Percentiles rank a stretch among this genome's conserved stretches.
phyloP scores from a whole-genome alignment of 2,797 vertebrate species.

The Brotula barbata region DNA sequence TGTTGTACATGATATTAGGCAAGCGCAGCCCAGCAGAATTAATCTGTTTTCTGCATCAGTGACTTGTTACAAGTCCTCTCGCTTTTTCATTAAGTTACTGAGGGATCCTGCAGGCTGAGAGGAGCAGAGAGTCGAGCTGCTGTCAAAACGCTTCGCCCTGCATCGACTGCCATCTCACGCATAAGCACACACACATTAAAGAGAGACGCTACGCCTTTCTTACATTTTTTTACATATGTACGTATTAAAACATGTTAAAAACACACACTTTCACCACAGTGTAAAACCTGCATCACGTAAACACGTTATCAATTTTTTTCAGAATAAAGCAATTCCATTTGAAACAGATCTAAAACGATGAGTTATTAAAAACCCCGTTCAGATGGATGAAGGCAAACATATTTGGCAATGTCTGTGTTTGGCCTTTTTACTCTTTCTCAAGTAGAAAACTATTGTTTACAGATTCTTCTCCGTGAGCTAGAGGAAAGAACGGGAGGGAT shows the following conservation, averaged over 20 bases:
- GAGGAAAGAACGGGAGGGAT: slow-evolving; percentile 59
- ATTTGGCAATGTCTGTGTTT: slow-evolving; percentile 59
- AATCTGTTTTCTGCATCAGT: slow-evolving; percentile 82
- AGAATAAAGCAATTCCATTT: slow-evolving; percentile 19
- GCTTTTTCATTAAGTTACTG: slow-evolving; percentile 80
- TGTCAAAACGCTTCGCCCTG: slow-evolving; percentile 60
- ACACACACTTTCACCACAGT: background rate
- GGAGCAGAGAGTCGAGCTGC: slow-evolving; percentile 57
- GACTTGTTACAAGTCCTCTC: slow-evolving; percentile 79
- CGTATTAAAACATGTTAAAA: background rate
- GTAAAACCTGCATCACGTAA: slow-evolving; percentile 31
- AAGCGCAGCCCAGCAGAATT: slow-evolving; percentile 71
- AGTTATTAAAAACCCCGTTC: slow-evolving; percentile 20
- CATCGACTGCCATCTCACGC: slow-evolving; percentile 42
- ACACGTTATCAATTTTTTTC: background rate
- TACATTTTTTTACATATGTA: slow-evolving; percentile 42
- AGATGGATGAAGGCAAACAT: slow-evolving; percentile 55
- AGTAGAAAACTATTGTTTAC: slow-evolving; percentile 68
- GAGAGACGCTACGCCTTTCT: slow-evolving; percentile 42
- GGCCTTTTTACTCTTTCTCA: slow-evolving; percentile 25
- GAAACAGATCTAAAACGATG: slow-evolving; percentile 39
- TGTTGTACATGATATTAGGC: slow-evolving; percentile 68
- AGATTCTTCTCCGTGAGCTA: slow-evolving; percentile 48
- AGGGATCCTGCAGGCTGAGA: slow-evolving; percentile 62
- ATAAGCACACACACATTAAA: slow-evolving; percentile 45